Percentiles rank a stretch among this genome's conserved stretches.
phyloP scores from a whole-genome alignment of 2,113 vertebrate genomes.

The Suncus etruscus region DNA sequence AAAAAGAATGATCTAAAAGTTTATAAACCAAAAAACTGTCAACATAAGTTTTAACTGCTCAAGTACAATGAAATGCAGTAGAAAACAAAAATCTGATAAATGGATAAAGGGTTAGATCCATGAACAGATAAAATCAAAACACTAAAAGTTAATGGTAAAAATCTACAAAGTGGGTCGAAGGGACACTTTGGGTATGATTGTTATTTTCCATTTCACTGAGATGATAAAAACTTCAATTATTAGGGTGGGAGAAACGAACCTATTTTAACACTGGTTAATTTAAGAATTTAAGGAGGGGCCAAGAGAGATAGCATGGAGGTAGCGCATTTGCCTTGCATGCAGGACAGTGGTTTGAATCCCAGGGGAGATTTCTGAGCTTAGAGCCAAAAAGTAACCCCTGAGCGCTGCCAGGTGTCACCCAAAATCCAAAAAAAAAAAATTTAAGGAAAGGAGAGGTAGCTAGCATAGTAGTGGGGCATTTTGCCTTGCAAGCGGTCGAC shows the following conservation, averaged over 20 bases:
- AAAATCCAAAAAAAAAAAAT: too few relatives aligned
- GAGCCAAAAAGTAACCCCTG: too few relatives aligned
- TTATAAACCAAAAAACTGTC: slow-evolving; percentile 18
- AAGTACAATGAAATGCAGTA: slow-evolving; percentile 14
- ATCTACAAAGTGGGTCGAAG: not conserved
- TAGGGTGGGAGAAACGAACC: too few relatives aligned
- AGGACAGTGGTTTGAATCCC: too few relatives aligned
- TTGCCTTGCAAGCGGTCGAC: too few relatives aligned
- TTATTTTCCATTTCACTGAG: slow-evolving; percentile 38
- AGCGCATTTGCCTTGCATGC: too few relatives aligned
- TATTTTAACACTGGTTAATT: slow-evolving; percentile 1
- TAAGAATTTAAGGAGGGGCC: slow-evolving; percentile 18
- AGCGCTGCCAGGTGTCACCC: too few relatives aligned
- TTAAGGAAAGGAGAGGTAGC: too few relatives aligned
- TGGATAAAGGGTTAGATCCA: not conserved
- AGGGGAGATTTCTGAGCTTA: too few relatives aligned
- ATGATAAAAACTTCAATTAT: slow-evolving; percentile 32
- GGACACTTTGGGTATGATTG: not conserved
- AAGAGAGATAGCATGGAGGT: too few relatives aligned
- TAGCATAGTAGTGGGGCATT: too few relatives aligned
- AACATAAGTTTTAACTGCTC: slow-evolving; percentile 58
- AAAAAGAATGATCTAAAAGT: not conserved
- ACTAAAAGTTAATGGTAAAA: slow-evolving; percentile 4
- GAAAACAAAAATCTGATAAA: not conserved
- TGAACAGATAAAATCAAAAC: slow-evolving; percentile 12